These are phyloP conservation scores for Liasis olivaceus DNA, from an alignment of 2,797 vertebrate species.

Conservation along the genomic window DNA sequence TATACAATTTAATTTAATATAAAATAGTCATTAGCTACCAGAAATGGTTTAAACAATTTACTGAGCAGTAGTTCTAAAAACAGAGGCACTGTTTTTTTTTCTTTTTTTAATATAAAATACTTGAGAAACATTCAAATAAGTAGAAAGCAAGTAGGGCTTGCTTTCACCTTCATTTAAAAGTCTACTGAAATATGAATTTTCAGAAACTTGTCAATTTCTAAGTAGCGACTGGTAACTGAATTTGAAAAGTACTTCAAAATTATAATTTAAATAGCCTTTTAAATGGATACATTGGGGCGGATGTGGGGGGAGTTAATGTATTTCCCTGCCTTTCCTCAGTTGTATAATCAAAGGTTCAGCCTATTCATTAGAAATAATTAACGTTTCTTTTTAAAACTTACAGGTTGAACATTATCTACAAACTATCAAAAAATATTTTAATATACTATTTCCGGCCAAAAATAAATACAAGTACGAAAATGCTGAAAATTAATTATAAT, in stretches of 20 bases:
- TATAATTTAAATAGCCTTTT: constrained; percentile 75
- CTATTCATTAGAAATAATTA: constrained; percentile 77
- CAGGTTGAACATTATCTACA: constrained; percentile 78
- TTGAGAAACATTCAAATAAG: constrained; percentile 89
- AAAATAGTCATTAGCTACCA: constrained; percentile 88
- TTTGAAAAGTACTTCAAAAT: constrained; percentile 77
- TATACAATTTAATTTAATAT: constrained; percentile 86
- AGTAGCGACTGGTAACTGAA: constrained; percentile 76
- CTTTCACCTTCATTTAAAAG: constrained; percentile 79
- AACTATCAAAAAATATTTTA: constrained; percentile 85
- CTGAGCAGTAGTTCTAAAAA: constrained; percentile 88
- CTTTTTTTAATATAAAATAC: constrained; percentile 81
- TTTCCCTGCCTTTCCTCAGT: constrained; percentile 81
- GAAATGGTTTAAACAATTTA: constrained; percentile 87
- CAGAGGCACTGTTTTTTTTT: constrained; percentile 85
- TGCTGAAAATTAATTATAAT: constrained; percentile 81
- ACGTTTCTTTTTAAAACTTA: constrained; percentile 78
- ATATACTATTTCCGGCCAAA: constrained; percentile 83
- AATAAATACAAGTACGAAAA: constrained; percentile 84
- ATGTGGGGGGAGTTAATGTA: constrained; percentile 73
- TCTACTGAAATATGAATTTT: constrained; percentile 77
- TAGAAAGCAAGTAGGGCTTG: constrained; percentile 80
- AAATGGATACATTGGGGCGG: constrained; percentile 69
- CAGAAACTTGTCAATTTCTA: constrained; percentile 75
- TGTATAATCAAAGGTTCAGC: constrained; percentile 76